Conservation (phyloP, 2,888 invertebrate species). For the Geophilus truncorum region DNA sequence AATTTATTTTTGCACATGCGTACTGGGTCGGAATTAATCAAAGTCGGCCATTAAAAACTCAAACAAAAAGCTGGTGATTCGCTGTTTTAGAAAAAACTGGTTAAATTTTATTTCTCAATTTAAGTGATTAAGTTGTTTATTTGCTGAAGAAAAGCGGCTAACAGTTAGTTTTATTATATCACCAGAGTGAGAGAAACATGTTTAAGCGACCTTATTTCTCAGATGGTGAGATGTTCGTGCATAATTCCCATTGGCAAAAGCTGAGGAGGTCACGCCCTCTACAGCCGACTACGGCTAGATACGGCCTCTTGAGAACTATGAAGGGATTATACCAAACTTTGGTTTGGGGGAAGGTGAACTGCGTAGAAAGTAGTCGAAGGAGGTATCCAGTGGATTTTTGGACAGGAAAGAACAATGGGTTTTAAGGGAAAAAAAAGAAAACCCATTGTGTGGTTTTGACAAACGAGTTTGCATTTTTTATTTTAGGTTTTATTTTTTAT, state of each 20-base stretch:
- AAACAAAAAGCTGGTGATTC: neutral
- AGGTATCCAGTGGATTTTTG: neutral
- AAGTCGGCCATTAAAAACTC: neutral
- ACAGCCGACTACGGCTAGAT: conserved; percentile 24
- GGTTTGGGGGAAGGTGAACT: conserved; percentile 15
- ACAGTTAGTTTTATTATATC: neutral
- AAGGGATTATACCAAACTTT: conserved; percentile 6
- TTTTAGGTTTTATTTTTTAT: neutral
- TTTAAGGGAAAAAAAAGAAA: neutral
- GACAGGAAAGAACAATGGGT: neutral
- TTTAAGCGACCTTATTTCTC: conserved; percentile 18
- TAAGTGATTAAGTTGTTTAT: neutral
- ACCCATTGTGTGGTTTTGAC: neutral
- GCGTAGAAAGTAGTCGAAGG: neutral
- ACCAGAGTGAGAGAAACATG: neutral
- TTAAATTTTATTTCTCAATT: neutral
- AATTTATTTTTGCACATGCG: neutral
- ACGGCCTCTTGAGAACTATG: conserved; percentile 21
- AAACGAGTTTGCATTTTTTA: neutral
- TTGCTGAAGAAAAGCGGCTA: neutral
- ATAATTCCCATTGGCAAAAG: conserved; percentile 25
- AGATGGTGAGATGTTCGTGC: conserved; percentile 21
- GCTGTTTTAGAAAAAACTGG: neutral
- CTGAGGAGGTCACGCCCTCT: conserved; percentile 25
- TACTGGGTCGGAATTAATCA: neutral